These are phyloP conservation scores for Agonum fuliginosum DNA, from an alignment of 2,888 invertebrate species.

Conservation along the genomic window DNA sequence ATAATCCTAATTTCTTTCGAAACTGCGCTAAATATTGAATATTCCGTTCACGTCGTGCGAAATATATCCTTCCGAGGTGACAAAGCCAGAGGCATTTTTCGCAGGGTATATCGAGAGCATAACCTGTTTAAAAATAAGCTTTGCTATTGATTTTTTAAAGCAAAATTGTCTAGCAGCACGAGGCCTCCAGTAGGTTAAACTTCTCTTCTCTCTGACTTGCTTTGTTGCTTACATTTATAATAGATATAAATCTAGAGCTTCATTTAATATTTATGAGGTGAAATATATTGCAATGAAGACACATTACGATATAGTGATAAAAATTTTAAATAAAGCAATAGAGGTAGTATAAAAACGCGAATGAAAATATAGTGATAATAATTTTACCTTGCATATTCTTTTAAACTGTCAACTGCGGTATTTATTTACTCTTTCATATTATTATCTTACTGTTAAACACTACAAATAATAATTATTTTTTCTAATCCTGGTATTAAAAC, in stretches of 20 bases:
- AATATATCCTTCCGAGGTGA: background rate
- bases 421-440: too few species aligned
- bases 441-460: too few species aligned
- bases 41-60: background rate
- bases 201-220: background rate
- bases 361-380: too few species aligned
- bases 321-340: background rate
- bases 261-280: conserved; percentile 32
- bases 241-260: conserved; percentile 27
- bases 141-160: conserved; percentile 34
- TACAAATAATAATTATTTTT: too few species aligned
- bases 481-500: too few species aligned
- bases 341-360: background rate
- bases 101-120: conserved; percentile 7
- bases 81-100: background rate
- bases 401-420: too few species aligned
- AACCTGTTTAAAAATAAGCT: conserved; percentile 36
- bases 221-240: conserved; percentile 23
- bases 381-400: too few species aligned
- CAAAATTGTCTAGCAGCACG: conserved; percentile 14
- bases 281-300: conserved; percentile 34
- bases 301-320: conserved; percentile 7
- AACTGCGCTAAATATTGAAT: background rate
- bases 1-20: background rate
- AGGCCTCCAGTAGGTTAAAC: background rate